These are phyloP conservation scores for Erebia ligea DNA, from an alignment of 2,888 invertebrate genomes.

Conservation along the genomic window DNA sequence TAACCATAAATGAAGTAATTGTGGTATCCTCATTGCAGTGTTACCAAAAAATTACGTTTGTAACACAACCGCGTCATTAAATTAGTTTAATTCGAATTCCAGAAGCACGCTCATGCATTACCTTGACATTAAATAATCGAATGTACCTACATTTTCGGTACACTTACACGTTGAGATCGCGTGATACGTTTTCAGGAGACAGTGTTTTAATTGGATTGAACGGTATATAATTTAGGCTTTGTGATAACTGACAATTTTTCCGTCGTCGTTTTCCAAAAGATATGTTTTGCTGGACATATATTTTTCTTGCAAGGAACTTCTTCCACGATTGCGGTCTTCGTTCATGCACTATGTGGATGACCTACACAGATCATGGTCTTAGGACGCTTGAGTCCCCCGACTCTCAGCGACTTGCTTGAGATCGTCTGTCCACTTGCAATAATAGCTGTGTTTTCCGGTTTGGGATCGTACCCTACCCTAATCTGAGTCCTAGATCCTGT, in stretches of 20 bases:
- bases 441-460: too few species aligned
- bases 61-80: not conserved
- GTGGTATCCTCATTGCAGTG: not conserved
- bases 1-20: slow-evolving; percentile 1
- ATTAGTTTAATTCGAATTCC: slow-evolving; percentile 23
- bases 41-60: slow-evolving; percentile 1
- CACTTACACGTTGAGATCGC: slow-evolving; percentile 36
- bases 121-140: slow-evolving; percentile 36
- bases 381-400: too few species aligned
- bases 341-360: too few species aligned
- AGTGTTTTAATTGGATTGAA: slow-evolving; percentile 31
- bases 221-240: slow-evolving; percentile 29
- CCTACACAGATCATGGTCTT: too few species aligned
- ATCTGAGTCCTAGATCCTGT: too few species aligned
- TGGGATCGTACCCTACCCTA: too few species aligned
- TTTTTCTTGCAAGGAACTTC: too few species aligned
- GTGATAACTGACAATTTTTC: slow-evolving; percentile 13
- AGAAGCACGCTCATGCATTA: slow-evolving; percentile 30
- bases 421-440: too few species aligned
- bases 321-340: too few species aligned
- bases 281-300: too few species aligned
- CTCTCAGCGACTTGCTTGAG: too few species aligned
- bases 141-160: slow-evolving; percentile 36
- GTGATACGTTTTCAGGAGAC: slow-evolving; percentile 26
- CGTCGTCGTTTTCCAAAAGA: not conserved